phyloP scores from a whole-genome alignment of 2,888 invertebrate genomes.

The Athalia cordata region DNA sequence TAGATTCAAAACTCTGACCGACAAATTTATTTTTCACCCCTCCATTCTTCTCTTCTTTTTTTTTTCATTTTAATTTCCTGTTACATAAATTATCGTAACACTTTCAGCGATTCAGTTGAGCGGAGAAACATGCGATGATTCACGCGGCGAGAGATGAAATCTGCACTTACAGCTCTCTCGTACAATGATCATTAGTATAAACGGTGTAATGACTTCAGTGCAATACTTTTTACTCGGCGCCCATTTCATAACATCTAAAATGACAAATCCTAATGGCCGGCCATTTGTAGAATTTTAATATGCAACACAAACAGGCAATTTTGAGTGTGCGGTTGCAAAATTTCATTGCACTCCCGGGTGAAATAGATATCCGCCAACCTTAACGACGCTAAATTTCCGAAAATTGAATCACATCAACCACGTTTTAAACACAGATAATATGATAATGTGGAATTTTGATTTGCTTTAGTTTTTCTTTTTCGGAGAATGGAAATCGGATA shows the following conservation, averaged over 20 bases:
- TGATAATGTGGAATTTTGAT: not conserved
- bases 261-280: constrained; percentile 44
- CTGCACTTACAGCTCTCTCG: not conserved
- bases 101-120: no score
- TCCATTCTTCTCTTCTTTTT: not conserved
- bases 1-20: not conserved
- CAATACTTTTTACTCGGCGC: constrained; percentile 21
- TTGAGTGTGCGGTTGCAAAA: constrained; percentile 47
- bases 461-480: not conserved
- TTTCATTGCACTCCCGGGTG: constrained; percentile 31
- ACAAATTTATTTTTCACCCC: not conserved
- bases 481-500: no score
- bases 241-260: constrained; percentile 15
- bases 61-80: not conserved
- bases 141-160: not conserved
- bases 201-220: constrained; percentile 22
- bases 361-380: constrained; percentile 15
- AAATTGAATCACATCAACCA: constrained; percentile 5
- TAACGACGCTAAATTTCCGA: not conserved
- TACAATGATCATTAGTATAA: constrained; percentile 30
- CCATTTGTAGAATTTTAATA: constrained; percentile 54
- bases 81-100: no score
- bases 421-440: not conserved
- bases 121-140: constrained; percentile 6
- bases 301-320: constrained; percentile 50